Evolutionary conservation across 2,888 invertebrate genomes (phyloP).

Genomic region (Torymus texanus): DNA sequence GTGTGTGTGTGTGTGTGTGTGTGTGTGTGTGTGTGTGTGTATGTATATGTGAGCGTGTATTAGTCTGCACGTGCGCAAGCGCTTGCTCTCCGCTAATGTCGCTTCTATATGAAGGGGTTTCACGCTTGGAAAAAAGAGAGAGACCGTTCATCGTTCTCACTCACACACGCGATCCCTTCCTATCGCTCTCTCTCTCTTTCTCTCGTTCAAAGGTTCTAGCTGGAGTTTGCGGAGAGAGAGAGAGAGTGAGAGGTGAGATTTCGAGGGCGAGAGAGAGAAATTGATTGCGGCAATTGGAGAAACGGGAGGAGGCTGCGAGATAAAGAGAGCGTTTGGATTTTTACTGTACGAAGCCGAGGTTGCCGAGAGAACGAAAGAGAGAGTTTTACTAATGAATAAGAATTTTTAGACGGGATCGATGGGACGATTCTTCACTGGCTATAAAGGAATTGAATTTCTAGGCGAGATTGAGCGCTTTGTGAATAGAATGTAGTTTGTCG

Average conservation of each 20-base stretch:
- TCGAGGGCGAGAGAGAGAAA: background rate
- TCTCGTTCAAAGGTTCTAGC: conserved; percentile 27
- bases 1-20: background rate
- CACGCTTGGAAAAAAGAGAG: background rate
- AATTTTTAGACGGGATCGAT: no score
- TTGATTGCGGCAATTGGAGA: conserved; percentile 22
- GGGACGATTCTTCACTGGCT: background rate
- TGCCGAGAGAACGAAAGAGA: no score
- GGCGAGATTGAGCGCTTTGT: background rate
- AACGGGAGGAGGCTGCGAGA: background rate
- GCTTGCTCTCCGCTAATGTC: conserved; percentile 16
- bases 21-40: no score
- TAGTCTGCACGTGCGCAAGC: background rate
- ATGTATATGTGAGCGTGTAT: no score
- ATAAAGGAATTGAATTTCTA: background rate
- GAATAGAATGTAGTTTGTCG: background rate
- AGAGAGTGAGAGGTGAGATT: no score
- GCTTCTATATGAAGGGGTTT: conserved; percentile 16
- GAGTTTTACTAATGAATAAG: no score
- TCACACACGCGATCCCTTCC: background rate
- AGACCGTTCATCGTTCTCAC: conserved; percentile 16
- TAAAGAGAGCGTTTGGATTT: background rate
- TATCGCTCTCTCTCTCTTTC: conserved; percentile 1
- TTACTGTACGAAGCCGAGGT: no score
- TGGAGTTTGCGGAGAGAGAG: no score